phyloP scores from a whole-genome alignment of 2,113 vertebrate species.

The Tyrannus savana region DNA sequence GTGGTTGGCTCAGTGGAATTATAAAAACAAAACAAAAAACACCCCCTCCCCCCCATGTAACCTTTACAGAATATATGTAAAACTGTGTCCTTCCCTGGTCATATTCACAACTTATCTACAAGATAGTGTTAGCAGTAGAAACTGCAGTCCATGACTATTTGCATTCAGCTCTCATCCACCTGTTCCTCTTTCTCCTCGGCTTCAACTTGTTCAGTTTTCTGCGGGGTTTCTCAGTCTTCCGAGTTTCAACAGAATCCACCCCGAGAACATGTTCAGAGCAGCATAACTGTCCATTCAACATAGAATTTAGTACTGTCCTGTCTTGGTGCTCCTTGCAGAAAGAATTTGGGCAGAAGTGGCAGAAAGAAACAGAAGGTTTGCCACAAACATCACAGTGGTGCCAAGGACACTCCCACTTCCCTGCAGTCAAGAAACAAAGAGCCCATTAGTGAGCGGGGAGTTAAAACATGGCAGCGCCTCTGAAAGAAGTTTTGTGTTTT shows the following conservation, averaged over 20 bases:
- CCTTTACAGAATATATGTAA: conserved; percentile 64
- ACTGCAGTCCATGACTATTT: conserved; percentile 70
- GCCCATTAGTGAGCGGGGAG: background rate
- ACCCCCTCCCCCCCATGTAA: conserved; percentile 49
- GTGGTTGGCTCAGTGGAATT: conserved; percentile 79
- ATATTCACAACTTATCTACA: conserved; percentile 79
- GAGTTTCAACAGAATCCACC: conserved; percentile 61
- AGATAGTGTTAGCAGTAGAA: conserved; percentile 65
- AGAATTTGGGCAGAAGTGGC: conserved; percentile 96
- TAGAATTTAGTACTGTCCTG: conserved; percentile 78
- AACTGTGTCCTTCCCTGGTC: conserved; percentile 64
- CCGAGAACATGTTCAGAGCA: conserved; percentile 89
- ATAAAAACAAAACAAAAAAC: conserved; percentile 58
- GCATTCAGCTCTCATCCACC: conserved; percentile 76
- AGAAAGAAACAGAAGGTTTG: conserved; percentile 89
- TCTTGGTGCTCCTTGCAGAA: conserved; percentile 95
- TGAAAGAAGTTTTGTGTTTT: background rate
- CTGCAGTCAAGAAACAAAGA: conserved; percentile 68
- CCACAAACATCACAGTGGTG: conserved; percentile 98
- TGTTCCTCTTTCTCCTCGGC: conserved; percentile 71
- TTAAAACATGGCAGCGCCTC: accelerated
- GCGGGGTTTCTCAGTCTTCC: conserved; percentile 57
- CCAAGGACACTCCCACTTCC: conserved; percentile 98
- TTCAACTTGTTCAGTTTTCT: conserved; percentile 60
- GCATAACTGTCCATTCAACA: conserved; percentile 80